phyloP scores from a whole-genome alignment of 2,797 vertebrate genomes.

The Pogonophryne albipinna region DNA sequence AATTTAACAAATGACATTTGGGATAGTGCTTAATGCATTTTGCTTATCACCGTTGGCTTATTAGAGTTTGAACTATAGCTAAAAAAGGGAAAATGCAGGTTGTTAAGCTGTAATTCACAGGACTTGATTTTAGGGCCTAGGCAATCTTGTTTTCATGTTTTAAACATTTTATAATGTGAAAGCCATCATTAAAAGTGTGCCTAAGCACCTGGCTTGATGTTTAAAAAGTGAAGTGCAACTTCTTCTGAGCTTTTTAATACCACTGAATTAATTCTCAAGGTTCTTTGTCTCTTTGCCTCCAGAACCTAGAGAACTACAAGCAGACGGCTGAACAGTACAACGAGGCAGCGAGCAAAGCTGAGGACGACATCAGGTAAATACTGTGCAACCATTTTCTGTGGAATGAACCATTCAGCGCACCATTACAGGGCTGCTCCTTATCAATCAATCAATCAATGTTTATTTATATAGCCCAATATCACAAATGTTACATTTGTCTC shows the following conservation, averaged over 20 bases:
- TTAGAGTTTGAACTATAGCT: conserved; percentile 45
- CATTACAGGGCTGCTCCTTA: neutral
- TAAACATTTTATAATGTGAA: conserved; percentile 31
- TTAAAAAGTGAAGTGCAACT: conserved; percentile 14
- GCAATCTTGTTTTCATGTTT: conserved; percentile 16
- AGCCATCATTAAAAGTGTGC: conserved; percentile 20
- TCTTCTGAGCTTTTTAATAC: conserved; percentile 9
- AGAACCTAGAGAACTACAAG: conserved; percentile 93
- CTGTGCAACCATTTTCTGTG: conserved; percentile 15
- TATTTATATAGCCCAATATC: too few species aligned
- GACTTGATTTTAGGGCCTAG: conserved; percentile 33
- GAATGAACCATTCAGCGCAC: conserved; percentile 9
- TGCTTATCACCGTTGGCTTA: conserved; percentile 40
- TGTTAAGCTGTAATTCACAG: conserved; percentile 31
- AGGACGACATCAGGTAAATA: conserved; percentile 88
- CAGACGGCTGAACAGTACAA: conserved; percentile 90
- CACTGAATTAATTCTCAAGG: conserved; percentile 24
- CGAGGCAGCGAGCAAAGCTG: conserved; percentile 88
- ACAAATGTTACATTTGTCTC: too few species aligned
- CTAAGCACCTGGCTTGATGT: conserved; percentile 3
- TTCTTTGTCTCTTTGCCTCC: conserved; percentile 43
- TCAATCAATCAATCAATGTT: too few species aligned
- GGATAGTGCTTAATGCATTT: conserved; percentile 47
- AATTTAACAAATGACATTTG: conserved; percentile 78
- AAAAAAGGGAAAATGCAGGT: conserved; percentile 9